Evolutionary conservation across 2,797 vertebrate species (phyloP), one percentile per base, ranked within the genome.

Genomic region (Rhinella marina): DNA sequence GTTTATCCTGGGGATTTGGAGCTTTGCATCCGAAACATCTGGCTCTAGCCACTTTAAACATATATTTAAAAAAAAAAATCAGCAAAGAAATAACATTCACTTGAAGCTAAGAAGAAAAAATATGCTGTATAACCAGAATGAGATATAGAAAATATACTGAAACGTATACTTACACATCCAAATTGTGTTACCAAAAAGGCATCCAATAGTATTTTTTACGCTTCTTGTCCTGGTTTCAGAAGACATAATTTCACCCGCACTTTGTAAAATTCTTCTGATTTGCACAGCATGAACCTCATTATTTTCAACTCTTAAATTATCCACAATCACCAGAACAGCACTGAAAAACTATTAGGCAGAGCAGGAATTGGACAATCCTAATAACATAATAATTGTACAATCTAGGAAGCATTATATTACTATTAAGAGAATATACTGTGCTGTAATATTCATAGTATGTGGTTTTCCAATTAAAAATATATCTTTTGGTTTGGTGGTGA

Each of bases 261-360:
- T 87, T 87, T 87, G 86, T 87, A 87, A 87, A 83, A 66, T 82
- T 87, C 86, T 83, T 87, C 78, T 87, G 86, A 87, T 87, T 87
- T 87, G 86, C 86, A 87, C 86, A 87, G 86, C 81, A 78, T 61
- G 86, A 87, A 66, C 81, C 86, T 87, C 86, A 82, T 87, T 87
- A 87, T 87, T 87, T 87, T 82, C 81, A 87, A 82, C 80, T 82
- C 59, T 83, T 82, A 87, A 87, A 87, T 87, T 87, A 87, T 87
- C 78, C 70, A 76, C 86, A 87, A 87, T 87, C 86, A 87, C 82
- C 86, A 82, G 86, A 87, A 87, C 70, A 76, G 86, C 72, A 82
- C 81, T 82, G 86, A 81, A 87, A 87, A 87, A 80, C 86, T 77
- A 75, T 83, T 82, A 87, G 86, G 81, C 86, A 77, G 72, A 82